Base-by-base conservation (phyloP, 2,888 invertebrate species). In the Falcaria lacertinaria region DNA sequence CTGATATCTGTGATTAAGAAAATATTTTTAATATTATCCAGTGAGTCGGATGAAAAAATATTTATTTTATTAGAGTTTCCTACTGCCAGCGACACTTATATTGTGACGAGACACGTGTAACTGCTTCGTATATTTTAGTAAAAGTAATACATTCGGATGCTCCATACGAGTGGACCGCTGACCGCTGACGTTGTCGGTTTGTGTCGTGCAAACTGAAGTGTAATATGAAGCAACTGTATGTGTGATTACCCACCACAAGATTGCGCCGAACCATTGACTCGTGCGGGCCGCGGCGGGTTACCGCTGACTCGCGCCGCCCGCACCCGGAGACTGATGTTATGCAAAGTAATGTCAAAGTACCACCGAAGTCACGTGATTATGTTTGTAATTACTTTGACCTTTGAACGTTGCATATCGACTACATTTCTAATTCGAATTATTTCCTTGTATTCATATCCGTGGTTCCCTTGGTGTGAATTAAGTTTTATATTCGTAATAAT, bases 1-100 rank as follows among this genome's bases (percentile, higher is more conserved):
- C 89, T 89, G 89, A 89, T 88, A 88, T 85, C 88, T 89, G 89
- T 89, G 89, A 89, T 89, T 88, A 88, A 86, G 84, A 88, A 82
- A 85, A 88, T 88, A 88, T 89, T 88, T 86, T 87, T 87, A 88
- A 88, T 88, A 88, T 84, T 84, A 82, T 88, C 89, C 89, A 89
- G 89, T 88, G 89, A 87, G 83, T 87, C 85, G 85, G 85, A 83
- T 85, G 80, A 80, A 72, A 37, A 35, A 83, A 83, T 87, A 86
- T 87, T 88, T 86, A 87, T 88, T 88, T 88, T 82, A 72, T 83
- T 88, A 84, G 82, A 83, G 75, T 82, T 80, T 82, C 87, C 78
- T 81, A 82, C 80, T 84, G 85, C 82, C 85, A 76, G 77, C 82
- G 79, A 77, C 81, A 71, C 74, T 65, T 70, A 62, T n/a, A 74